Evolutionary conservation across 2,797 vertebrate genomes (phyloP), one percentile per base, ranked within the genome.

Genomic region (Emydoidea blandingii): DNA sequence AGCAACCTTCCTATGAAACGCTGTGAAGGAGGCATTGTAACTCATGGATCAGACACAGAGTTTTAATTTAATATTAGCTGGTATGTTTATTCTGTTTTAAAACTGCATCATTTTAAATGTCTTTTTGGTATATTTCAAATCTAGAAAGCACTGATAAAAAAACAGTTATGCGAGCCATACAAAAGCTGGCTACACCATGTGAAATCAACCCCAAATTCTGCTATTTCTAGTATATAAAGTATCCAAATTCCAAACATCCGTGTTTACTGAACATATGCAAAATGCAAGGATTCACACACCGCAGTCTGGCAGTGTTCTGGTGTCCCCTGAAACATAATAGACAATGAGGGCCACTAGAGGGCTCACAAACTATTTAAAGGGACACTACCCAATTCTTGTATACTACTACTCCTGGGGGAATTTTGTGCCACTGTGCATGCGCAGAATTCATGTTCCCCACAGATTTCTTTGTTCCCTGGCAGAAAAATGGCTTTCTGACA

Each of bases 81-180:
- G n/a, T 14, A 27, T 0, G 5, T 23, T 52, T 81, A 65, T 15
- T 15, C 72, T 27, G 25, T 31, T 78, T 78, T 44, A 78, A 78
- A 49, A 49, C 41, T 47, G 74, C 74, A 72, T 31, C 14, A 47
- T 31, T 29, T 49, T 16, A 47, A 47, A 68, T 19, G 18, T 49
- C 7, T 9, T 44, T 49, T 29, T 7, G 25, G 14, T 78, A 5
- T 49, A 49, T 78, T 78, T 78, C 27, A 29, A 29, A 47, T 78
- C 12, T 49, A 49, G 15, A 27, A 78, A 49, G 74, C 44, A 78
- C 25, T 49, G 27, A 57, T 59, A 72, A 9, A 50, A 57, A 79
- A 79, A 12, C 27, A 37, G 72, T 0, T 0, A n/a, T 0, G 14
- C 54, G 2, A 1, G 44, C 80, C 41, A 47, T 1, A 49, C 34